A percentile compares a stretch with the other conserved stretches of the same genome.
phyloP scores from a whole-genome alignment of 2,113 vertebrate genomes.

The Picathartes gymnocephalus region DNA sequence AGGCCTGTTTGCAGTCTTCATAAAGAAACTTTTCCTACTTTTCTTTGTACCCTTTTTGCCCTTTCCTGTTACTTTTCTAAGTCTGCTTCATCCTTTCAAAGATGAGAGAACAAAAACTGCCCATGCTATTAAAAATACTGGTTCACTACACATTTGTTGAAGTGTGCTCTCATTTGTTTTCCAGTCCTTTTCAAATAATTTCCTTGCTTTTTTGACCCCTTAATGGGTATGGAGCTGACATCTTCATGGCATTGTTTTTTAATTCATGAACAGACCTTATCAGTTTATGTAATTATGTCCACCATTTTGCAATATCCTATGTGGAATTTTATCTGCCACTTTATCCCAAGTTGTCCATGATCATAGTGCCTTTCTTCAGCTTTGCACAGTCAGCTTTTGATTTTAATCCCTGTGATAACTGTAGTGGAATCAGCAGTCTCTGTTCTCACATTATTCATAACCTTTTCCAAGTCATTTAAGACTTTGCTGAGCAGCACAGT shows the following conservation, averaged over 20 bases:
- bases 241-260: not conserved
- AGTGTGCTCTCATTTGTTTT: not conserved
- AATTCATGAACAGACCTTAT: not conserved
- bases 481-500: constrained; percentile 23
- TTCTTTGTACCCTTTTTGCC: not conserved
- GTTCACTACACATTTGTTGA: not conserved
- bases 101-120: not conserved
- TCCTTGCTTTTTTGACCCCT: not conserved
- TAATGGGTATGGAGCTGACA: not conserved
- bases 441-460: constrained; percentile 20
- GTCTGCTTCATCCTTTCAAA: not conserved
- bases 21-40: not conserved
- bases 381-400: constrained; percentile 39
- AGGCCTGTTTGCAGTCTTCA: not conserved
- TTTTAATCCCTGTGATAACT: not conserved
- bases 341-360: not conserved
- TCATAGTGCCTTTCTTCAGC: not conserved
- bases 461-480: constrained; percentile 37
- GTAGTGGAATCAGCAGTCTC: constrained; percentile 19
- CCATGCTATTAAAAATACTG: not conserved
- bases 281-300: not conserved
- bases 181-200: not conserved
- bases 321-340: not conserved
- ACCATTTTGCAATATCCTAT: not conserved
- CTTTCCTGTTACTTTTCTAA: not conserved